Evolutionary conservation across 2,797 vertebrate genomes (phyloP).

Genomic region (Sphaeramia orbicularis): DNA sequence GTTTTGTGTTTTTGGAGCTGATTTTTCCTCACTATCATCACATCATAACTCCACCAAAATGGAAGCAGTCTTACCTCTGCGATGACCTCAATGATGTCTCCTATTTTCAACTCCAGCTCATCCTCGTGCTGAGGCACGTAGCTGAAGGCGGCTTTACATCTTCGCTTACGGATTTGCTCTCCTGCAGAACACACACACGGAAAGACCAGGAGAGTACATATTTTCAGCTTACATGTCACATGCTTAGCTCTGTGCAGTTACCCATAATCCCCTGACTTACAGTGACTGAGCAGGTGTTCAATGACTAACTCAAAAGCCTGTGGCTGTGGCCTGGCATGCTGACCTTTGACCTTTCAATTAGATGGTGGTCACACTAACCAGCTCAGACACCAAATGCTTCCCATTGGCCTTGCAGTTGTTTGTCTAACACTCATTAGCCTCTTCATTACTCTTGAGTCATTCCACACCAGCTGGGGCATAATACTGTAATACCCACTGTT

Average conservation of each 20-base stretch:
- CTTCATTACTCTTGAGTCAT: constrained; percentile 50
- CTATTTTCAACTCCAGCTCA: constrained; percentile 95
- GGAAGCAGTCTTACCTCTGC: constrained; percentile 86
- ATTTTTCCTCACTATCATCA: not conserved
- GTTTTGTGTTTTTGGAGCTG: not conserved
- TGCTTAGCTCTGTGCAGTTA: constrained; percentile 18
- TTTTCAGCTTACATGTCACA: constrained; percentile 11
- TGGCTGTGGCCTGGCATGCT: not conserved
- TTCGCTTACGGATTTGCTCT: constrained; percentile 91
- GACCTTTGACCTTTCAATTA: constrained; percentile 45
- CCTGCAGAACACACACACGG: constrained; percentile 73
- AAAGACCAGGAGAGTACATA: constrained; percentile 11
- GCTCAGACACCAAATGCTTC: constrained; percentile 8
- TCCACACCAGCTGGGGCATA: constrained; percentile 31
- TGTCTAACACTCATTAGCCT: constrained; percentile 43
- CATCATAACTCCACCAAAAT: not conserved
- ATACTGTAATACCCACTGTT: constrained; percentile 9
- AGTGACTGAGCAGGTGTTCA: constrained; percentile 18
- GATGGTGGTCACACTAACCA: constrained; percentile 1
- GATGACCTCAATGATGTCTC: constrained; percentile 95
- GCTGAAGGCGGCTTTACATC: constrained; percentile 97
- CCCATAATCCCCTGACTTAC: constrained; percentile 22
- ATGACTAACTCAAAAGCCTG: constrained; percentile 13
- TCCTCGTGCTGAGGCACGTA: constrained; percentile 98
- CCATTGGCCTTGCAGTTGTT: constrained; percentile 35